phyloP scores from a whole-genome alignment of 2,797 vertebrate species.

The Pitangus sulphuratus region DNA sequence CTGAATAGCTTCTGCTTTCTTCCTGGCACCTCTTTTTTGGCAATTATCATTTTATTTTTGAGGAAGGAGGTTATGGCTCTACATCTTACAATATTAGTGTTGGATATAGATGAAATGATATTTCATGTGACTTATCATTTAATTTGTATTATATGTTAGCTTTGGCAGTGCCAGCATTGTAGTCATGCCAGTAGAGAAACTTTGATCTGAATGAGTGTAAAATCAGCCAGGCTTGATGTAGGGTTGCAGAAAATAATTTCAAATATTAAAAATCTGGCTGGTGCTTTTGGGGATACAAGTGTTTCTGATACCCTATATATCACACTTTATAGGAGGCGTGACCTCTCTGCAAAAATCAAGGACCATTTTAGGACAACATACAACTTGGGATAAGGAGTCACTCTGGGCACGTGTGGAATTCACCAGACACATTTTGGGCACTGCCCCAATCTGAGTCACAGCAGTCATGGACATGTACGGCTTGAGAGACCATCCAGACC shows the following conservation, averaged over 20 bases:
- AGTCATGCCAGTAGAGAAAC: conserved; percentile 14
- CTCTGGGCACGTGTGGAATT: conserved; percentile 16
- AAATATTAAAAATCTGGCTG: not conserved
- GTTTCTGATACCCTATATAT: not conserved
- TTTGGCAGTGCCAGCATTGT: conserved; percentile 25
- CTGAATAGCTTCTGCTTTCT: not conserved
- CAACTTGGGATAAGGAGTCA: not conserved
- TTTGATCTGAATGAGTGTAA: conserved; percentile 8
- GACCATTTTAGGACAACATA: conserved; percentile 45
- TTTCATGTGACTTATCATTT: conserved; percentile 40
- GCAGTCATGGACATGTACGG: not conserved
- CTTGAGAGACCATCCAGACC: not conserved
- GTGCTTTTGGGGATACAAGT: not conserved
- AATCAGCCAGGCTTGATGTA: not conserved
- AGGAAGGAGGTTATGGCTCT: conserved; percentile 12
- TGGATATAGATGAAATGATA: conserved; percentile 50
- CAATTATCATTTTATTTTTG: not conserved
- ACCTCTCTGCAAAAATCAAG: not conserved
- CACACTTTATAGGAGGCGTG: not conserved
- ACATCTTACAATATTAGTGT: not conserved
- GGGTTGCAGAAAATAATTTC: conserved; percentile 11
- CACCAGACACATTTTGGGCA: conserved; percentile 46
- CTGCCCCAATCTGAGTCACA: conserved; percentile 16
- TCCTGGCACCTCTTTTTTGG: not conserved
- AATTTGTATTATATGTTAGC: conserved; percentile 48